These are phyloP conservation scores for Pomacea canaliculata DNA, from an alignment of 2,888 invertebrate genomes.

Conservation along the genomic window DNA sequence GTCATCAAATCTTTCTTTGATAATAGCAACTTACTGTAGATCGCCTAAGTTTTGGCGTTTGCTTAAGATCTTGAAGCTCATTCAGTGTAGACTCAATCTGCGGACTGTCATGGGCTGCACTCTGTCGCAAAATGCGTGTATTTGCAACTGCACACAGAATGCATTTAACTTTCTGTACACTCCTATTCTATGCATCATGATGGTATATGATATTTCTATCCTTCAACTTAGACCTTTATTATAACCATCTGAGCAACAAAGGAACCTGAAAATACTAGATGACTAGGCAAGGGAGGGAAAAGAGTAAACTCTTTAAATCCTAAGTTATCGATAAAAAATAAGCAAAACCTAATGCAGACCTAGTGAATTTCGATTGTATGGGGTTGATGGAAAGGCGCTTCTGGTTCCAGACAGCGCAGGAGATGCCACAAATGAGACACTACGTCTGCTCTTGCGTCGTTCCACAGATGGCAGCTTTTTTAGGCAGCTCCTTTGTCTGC, in stretches of 20 bases:
- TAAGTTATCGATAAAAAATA: no score
- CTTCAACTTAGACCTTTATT: no score
- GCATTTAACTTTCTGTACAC: background rate
- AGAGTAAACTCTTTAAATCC: no score
- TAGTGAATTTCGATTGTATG: constrained; percentile 39
- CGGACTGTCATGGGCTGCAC: background rate
- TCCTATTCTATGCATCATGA: no score
- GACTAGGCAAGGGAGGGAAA: no score
- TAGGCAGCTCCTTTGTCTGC: constrained; percentile 5
- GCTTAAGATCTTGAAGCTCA: constrained; percentile 30
- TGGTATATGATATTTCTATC: no score
- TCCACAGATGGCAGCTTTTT: constrained; percentile 24
- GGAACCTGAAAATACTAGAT: no score
- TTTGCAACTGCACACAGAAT: constrained; percentile 31
- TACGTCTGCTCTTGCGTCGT: constrained; percentile 28
- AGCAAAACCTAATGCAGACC: constrained; percentile 17
- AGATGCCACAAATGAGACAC: constrained; percentile 24
- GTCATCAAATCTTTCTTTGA: background rate
- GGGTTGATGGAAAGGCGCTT: constrained; percentile 38
- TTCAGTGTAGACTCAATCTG: constrained; percentile 29
- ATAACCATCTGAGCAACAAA: no score
- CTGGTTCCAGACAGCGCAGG: constrained; percentile 3
- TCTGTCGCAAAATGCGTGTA: constrained; percentile 30
- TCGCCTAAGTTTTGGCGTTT: constrained; percentile 24
- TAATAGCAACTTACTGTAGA: constrained; percentile 29